A percentile compares a stretch with the other conserved stretches of the same genome.
Conservation (phyloP, 2,113 vertebrate genomes). For the Nerophis lumbriciformis region DNA sequence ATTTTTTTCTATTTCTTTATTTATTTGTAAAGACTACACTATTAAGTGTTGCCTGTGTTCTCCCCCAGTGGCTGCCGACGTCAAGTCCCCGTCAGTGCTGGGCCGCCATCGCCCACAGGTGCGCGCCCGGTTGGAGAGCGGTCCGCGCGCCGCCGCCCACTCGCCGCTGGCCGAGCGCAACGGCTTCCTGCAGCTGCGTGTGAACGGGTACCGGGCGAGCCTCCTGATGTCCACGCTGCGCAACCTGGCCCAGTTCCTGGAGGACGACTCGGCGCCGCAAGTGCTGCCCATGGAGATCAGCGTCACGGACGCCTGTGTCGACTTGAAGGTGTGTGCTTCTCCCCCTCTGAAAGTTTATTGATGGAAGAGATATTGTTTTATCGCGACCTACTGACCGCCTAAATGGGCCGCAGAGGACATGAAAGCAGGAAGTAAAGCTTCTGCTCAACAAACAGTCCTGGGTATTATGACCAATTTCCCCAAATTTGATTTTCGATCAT, state of each 20-base stretch:
- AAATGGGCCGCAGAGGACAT: neutral
- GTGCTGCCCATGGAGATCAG: conserved; percentile 96
- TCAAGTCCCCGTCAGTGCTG: neutral
- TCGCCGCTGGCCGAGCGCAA: conserved; percentile 88
- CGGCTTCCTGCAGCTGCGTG: conserved; percentile 88
- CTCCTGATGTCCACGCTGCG: conserved; percentile 87
- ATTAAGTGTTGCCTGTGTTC: neutral
- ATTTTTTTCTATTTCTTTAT: too few species aligned
- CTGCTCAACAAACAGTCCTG: too few species aligned
- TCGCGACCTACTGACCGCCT: too few species aligned
- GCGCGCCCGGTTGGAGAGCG: conserved; percentile 84
- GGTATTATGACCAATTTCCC: too few species aligned
- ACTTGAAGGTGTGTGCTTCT: conserved; percentile 78
- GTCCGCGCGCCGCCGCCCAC: conserved; percentile 79
- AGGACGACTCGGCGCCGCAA: conserved; percentile 84
- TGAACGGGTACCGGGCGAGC: conserved; percentile 84
- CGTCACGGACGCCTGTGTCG: conserved; percentile 82
- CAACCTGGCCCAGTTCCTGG: conserved; percentile 90
- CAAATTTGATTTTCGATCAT: too few species aligned
- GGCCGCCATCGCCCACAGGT: conserved; percentile 75
- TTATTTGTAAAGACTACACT: too few species aligned
- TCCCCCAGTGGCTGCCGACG: conserved; percentile 20
- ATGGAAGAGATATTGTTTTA: too few species aligned
- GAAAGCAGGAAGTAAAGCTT: neutral
- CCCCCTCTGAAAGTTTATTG: too few species aligned